Base-by-base conservation (phyloP, 2,113 vertebrate species). In the Apteryx owenii region DNA sequence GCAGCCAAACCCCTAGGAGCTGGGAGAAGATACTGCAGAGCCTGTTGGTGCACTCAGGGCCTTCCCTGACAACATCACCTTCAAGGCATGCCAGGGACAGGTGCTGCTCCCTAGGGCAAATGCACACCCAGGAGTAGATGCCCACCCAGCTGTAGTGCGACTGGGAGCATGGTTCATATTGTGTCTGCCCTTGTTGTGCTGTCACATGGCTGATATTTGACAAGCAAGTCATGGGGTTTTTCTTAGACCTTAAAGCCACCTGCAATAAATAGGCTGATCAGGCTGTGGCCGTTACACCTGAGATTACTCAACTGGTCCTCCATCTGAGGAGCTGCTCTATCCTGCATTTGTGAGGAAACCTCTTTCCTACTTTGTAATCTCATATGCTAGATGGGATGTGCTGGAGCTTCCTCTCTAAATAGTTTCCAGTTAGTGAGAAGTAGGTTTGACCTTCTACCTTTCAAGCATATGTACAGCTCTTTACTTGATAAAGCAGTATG, bases 361-460 rank as follows among this genome's bases (percentile, higher is more conserved):
- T 53, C 31, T 58, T 44, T 76, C 33, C 50, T 31, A 3, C 28
- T 26, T 33, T 75, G 33, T 44, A 38, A 33, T 70, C 26, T 48
- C 2, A 4, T 5, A 2, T 70, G 14, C 14, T 84, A 33, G 9
- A n/a, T 53, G 36, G 12, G 44, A 11, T 3, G 14, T 1, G 1
- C 16, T 17, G 58, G 51, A 89, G 3, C 38, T 85, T 86, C 7
- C 31, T 19, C 22, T 51, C 22, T 0, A 0, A 70, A 42, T 28
- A 65, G 5, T 36, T 83, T 48, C 22, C 21, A 58, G 38, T 31
- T 38, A 72, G 21, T 73, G 38, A 70, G 62, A 94, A 81, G 17
- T 44, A 71, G 44, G 65, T 87, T 51, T 89, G 13, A 29, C 54
- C 54, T 58, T 58, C 46, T 62, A 16, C 25, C 38, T 56, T 77